phyloP scores from a whole-genome alignment of 2,888 invertebrate genomes.

The Hypena proboscidalis region DNA sequence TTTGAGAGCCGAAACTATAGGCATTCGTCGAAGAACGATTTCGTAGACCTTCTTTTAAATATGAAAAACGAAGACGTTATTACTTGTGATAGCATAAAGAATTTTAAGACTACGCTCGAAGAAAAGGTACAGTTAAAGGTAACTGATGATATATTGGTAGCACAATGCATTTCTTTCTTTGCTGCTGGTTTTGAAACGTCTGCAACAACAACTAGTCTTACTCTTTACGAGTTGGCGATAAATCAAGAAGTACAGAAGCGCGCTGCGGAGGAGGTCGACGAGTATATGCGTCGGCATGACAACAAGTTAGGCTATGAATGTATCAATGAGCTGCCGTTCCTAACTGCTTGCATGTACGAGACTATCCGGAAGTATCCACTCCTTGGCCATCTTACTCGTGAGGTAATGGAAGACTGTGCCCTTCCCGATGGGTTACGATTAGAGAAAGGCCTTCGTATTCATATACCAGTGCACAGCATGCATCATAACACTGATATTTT shows the following conservation, averaged over 20 bases:
- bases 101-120: constrained; percentile 32
- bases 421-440: constrained; percentile 55
- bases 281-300: constrained; percentile 43
- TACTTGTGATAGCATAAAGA: constrained; percentile 49
- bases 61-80: constrained; percentile 50
- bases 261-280: constrained; percentile 53
- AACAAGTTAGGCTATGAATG: constrained; percentile 51
- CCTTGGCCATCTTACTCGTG: constrained; percentile 51
- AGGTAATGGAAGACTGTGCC: constrained; percentile 57
- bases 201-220: constrained; percentile 46
- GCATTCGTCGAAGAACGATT: constrained; percentile 52
- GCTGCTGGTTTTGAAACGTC: constrained; percentile 65
- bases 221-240: constrained; percentile 59
- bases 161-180: constrained; percentile 80
- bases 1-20: constrained; percentile 47
- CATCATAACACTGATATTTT: constrained; percentile 46
- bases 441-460: constrained; percentile 53
- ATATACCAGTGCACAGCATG: constrained; percentile 56
- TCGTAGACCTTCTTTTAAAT: constrained; percentile 54
- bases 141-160: constrained; percentile 68
- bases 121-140: constrained; percentile 49
- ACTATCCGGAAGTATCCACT: constrained; percentile 59
- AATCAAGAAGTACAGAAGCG: constrained; percentile 41
- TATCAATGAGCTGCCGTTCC: constrained; percentile 54
- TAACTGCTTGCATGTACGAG: constrained; percentile 59